Conservation (phyloP, 2,888 invertebrate genomes). For the Venustoraphidia nigricollis region DNA sequence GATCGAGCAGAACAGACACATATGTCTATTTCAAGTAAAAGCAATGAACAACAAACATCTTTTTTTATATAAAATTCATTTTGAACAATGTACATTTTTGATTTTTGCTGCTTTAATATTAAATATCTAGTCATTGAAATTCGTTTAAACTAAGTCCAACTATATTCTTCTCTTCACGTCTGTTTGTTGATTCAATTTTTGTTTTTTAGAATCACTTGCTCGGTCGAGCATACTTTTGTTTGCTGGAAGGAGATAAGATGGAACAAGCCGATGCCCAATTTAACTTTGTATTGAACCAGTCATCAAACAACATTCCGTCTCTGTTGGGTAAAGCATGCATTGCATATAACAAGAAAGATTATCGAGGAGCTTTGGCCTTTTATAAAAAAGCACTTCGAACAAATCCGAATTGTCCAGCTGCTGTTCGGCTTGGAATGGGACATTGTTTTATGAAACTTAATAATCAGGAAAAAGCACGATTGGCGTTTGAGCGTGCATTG, state of each 20-base stretch:
- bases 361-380: slow-evolving; percentile 85
- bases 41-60: too few relatives aligned
- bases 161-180: slow-evolving; percentile 1
- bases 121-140: background rate
- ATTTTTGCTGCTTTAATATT: background rate
- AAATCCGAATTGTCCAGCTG: slow-evolving; percentile 94
- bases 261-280: slow-evolving; percentile 99
- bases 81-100: too few relatives aligned
- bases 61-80: too few relatives aligned
- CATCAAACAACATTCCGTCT: slow-evolving; percentile 91
- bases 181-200: slow-evolving; percentile 2
- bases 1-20: too few relatives aligned
- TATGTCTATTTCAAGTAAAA: too few relatives aligned
- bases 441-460: slow-evolving; percentile 96
- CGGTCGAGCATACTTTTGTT: slow-evolving; percentile 94
- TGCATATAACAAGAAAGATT: slow-evolving; percentile 95
- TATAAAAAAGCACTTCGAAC: slow-evolving; percentile 95
- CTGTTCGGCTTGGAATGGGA: slow-evolving; percentile 92
- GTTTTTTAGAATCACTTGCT: slow-evolving; percentile 76
- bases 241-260: slow-evolving; percentile 98
- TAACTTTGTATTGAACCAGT: slow-evolving; percentile 94
- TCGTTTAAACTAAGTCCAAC: background rate
- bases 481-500: slow-evolving; percentile 91
- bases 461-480: slow-evolving; percentile 87
- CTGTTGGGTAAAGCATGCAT: slow-evolving; percentile 97